Evolutionary conservation across 2,113 vertebrate species (phyloP).

Genomic region (Lepus europaeus): DNA sequence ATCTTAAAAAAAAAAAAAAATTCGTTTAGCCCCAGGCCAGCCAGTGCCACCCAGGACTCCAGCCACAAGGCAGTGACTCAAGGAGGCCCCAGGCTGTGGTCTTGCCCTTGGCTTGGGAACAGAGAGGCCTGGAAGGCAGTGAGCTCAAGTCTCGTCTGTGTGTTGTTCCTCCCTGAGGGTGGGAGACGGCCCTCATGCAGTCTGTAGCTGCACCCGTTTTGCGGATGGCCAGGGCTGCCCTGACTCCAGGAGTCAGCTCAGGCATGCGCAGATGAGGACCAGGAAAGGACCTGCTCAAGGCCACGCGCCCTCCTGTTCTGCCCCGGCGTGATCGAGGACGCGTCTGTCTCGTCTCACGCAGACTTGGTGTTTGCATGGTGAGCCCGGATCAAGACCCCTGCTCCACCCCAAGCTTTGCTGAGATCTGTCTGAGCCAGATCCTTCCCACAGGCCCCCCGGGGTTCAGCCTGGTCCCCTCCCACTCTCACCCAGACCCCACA

Average conservation of each 20-base stretch:
- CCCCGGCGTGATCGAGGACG: too few species aligned
- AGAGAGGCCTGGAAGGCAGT: background rate
- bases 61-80: background rate
- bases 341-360: background rate
- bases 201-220: background rate
- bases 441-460: background rate
- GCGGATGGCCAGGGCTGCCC: background rate
- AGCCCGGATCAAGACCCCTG: too few species aligned
- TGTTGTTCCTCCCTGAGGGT: background rate
- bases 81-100: background rate
- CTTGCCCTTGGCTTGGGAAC: background rate
- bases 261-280: background rate
- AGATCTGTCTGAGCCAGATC: background rate
- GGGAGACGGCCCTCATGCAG: background rate
- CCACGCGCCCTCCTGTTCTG: background rate
- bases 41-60: background rate
- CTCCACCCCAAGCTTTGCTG: accelerated
- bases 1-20: too few species aligned
- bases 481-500: background rate
- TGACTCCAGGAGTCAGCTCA: background rate
- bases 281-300: background rate
- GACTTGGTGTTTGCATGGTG: background rate
- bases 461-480: background rate
- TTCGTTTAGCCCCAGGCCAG: background rate
- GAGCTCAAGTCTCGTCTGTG: background rate